Evolutionary conservation across 1,140 invertebrate species (phyloP).

Genomic region (Neomicropteryx cornuta): DNA sequence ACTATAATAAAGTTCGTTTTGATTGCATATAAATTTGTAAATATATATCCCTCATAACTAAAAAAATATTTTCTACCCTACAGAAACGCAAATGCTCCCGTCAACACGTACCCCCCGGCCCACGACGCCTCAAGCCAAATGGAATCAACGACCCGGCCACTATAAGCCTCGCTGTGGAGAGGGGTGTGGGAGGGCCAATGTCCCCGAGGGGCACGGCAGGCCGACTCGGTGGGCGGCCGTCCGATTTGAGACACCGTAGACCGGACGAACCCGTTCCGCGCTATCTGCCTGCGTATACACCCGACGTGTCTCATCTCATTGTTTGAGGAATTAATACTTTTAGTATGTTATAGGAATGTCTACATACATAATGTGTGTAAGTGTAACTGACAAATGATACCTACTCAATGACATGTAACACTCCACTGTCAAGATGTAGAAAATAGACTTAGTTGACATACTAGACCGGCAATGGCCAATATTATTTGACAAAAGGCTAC

Average conservation of each 20-base stretch:
- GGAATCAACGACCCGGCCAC: constrained; percentile 66
- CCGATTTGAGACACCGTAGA: constrained; percentile 37
- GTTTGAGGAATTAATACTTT: too few relatives aligned
- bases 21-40: constrained; percentile 1
- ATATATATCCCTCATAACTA: too few relatives aligned
- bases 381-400: too few relatives aligned
- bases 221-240: constrained; percentile 52
- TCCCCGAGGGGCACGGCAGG: constrained; percentile 38
- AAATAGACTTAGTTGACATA: too few relatives aligned
- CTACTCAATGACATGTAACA: too few relatives aligned
- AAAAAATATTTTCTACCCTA: constrained; percentile 10
- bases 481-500: too few relatives aligned
- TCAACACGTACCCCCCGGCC: constrained; percentile 59
- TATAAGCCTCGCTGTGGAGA: constrained; percentile 64
- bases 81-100: constrained; percentile 76
- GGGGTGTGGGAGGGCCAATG: constrained; percentile 30
- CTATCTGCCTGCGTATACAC: constrained; percentile 51
- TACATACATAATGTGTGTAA: too few relatives aligned
- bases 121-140: constrained; percentile 66
- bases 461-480: too few relatives aligned
- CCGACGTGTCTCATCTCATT: constrained; percentile 55
- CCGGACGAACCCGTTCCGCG: constrained; percentile 43
- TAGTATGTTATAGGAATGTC: too few relatives aligned
- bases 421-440: too few relatives aligned
- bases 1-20: too few relatives aligned